Evolutionary conservation across 2,113 vertebrate species (phyloP).

Genomic region (Dicerorhinus sumatrensis): DNA sequence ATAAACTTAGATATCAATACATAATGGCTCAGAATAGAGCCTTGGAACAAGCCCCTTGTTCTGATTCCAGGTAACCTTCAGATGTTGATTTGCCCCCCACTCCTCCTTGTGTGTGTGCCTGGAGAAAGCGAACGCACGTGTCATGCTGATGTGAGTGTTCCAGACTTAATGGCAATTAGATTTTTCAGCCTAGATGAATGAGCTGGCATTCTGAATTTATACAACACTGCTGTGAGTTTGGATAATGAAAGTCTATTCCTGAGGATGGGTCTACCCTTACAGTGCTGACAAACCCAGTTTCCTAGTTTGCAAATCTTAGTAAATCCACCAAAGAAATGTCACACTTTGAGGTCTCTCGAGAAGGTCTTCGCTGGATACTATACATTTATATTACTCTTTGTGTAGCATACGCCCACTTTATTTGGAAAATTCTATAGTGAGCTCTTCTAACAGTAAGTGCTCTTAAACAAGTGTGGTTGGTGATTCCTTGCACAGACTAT

Average conservation of each 20-base stretch:
- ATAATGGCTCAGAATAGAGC: not conserved
- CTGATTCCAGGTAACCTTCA: not conserved
- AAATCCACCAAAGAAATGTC: not conserved
- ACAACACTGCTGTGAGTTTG: not conserved
- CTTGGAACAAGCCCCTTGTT: not conserved
- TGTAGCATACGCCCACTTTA: not conserved
- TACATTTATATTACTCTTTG: not conserved
- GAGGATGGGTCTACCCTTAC: not conserved
- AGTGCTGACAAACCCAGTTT: not conserved
- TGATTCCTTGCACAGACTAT: not conserved
- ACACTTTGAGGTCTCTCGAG: not conserved
- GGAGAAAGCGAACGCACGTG: not conserved
- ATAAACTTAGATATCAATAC: not conserved
- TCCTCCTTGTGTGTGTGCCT: too few relatives aligned
- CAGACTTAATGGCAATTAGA: not conserved
- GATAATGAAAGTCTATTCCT: not conserved
- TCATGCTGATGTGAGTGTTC: accelerated
- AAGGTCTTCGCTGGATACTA: not conserved
- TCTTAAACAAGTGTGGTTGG: not conserved
- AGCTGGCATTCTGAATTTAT: not conserved
- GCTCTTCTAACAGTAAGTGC: not conserved
- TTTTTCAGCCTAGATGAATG: not conserved
- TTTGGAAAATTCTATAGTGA: not conserved
- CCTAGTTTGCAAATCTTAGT: not conserved
- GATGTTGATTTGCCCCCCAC: not conserved